Percentiles rank a stretch among this genome's conserved stretches.
These are phyloP conservation scores for Cydia fagiglandana DNA, from an alignment of 1,140 invertebrate species.

Conservation along the genomic window DNA sequence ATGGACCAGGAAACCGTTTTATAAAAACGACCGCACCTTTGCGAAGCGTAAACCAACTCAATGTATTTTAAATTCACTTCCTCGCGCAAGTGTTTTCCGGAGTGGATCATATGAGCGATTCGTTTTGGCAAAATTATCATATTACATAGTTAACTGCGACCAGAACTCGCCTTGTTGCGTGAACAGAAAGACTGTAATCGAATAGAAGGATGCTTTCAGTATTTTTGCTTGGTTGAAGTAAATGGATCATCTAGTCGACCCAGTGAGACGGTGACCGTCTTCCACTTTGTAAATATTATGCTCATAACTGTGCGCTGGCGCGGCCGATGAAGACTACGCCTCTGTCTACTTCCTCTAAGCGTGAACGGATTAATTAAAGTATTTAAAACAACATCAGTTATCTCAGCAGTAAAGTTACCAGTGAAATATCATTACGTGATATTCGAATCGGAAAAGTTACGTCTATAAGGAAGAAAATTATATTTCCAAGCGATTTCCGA, in stretches of 20 bases:
- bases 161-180: neutral
- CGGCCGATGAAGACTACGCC: slow-evolving; percentile 8
- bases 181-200: neutral
- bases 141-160: neutral
- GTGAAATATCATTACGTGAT: slow-evolving; percentile 17
- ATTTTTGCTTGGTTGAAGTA: neutral
- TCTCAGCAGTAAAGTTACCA: neutral
- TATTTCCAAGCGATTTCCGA: neutral
- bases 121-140: neutral
- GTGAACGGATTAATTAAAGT: neutral
- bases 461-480: slow-evolving; percentile 5
- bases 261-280: slow-evolving; percentile 21
- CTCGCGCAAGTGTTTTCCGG: slow-evolving; percentile 39
- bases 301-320: slow-evolving; percentile 7
- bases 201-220: neutral
- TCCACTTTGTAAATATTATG: slow-evolving; percentile 12
- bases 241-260: slow-evolving; percentile 16
- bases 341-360: slow-evolving; percentile 1
- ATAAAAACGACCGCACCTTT: slow-evolving; percentile 15
- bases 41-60: slow-evolving; percentile 22
- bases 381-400: neutral
- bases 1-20: slow-evolving; percentile 19
- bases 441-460: slow-evolving; percentile 25
- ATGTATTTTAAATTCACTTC: slow-evolving; percentile 44
- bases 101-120: slow-evolving; percentile 27